phyloP scores from a whole-genome alignment of 2,797 vertebrate genomes.

The Coregonus ussuriensis region DNA sequence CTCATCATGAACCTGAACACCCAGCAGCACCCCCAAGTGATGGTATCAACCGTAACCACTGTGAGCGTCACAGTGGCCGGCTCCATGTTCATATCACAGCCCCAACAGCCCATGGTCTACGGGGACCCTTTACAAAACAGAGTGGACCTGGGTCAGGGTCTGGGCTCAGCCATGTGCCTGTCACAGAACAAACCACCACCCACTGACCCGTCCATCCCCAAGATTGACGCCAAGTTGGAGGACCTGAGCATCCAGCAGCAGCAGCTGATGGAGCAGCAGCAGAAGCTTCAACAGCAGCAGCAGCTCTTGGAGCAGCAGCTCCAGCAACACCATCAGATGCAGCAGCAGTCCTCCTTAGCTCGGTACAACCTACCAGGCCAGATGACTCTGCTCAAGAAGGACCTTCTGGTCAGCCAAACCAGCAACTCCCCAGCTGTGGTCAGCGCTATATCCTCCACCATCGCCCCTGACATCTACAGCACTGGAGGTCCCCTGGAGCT shows the following conservation, averaged over 20 bases:
- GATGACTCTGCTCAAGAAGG: constrained; percentile 84
- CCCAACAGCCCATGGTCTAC: constrained; percentile 90
- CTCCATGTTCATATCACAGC: constrained; percentile 92
- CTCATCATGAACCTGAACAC: constrained; percentile 96
- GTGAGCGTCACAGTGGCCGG: constrained; percentile 92
- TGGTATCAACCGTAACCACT: constrained; percentile 83
- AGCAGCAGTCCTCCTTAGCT: constrained; percentile 82
- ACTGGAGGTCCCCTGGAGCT: constrained; percentile 79
- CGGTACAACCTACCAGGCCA: constrained; percentile 85
- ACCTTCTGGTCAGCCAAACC: constrained; percentile 84
- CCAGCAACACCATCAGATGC: constrained; percentile 78
- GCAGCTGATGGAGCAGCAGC: constrained; percentile 77
- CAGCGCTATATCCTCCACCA: constrained; percentile 71
- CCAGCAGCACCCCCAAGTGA: constrained; percentile 85
- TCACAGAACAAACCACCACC: constrained; percentile 85
- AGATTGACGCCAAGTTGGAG: constrained; percentile 84
- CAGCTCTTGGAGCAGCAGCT: constrained; percentile 75
- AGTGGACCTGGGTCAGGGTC: constrained; percentile 90
- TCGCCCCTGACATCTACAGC: constrained; percentile 76
- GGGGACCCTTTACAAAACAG: constrained; percentile 92
- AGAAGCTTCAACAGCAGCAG: constrained; percentile 76
- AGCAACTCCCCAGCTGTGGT: constrained; percentile 70
- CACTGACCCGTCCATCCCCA: constrained; percentile 72
- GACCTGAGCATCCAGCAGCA: constrained; percentile 80
- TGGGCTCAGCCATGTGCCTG: constrained; percentile 88